These are phyloP conservation scores for Ophiodon elongatus DNA, from an alignment of 2,113 vertebrate genomes.

Conservation along the genomic window DNA sequence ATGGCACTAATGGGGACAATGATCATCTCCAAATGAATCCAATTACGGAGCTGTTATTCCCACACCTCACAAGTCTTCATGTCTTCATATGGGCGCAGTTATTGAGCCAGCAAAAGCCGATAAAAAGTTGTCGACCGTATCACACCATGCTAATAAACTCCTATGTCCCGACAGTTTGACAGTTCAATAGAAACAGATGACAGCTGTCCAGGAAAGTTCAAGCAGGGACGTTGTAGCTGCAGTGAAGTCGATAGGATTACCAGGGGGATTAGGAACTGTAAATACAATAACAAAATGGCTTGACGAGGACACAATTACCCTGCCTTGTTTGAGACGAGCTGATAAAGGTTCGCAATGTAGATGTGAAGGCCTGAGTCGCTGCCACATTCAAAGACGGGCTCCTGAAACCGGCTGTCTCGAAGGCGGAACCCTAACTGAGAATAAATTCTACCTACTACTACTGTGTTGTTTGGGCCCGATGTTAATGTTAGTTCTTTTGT, in stretches of 20 bases:
- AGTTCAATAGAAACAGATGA: conserved; percentile 61
- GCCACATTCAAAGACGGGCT: conserved; percentile 27
- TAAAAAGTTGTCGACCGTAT: conserved; percentile 56
- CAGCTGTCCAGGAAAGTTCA: conserved; percentile 69
- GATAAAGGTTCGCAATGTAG: conserved; percentile 63
- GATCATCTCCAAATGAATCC: conserved; percentile 80
- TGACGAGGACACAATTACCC: conserved; percentile 74
- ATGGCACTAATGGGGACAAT: conserved; percentile 80
- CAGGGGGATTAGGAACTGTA: conserved; percentile 79
- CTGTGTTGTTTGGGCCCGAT: not conserved
- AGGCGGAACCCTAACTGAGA: not conserved
- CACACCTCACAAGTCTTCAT: conserved; percentile 56
- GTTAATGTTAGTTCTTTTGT: not conserved
- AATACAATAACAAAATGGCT: conserved; percentile 79
- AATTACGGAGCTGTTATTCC: conserved; percentile 79
- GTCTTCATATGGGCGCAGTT: conserved; percentile 51
- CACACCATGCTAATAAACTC: conserved; percentile 55
- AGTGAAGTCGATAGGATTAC: conserved; percentile 79
- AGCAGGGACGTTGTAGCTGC: conserved; percentile 54
- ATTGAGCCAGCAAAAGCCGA: conserved; percentile 34
- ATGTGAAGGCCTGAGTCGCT: conserved; percentile 30
- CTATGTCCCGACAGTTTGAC: conserved; percentile 44
- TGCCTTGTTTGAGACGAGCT: conserved; percentile 66
- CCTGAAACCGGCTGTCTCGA: conserved; percentile 10
- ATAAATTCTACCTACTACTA: not conserved